phyloP scores from a whole-genome alignment of 2,113 vertebrate species.

The Pteropus alecto region DNA sequence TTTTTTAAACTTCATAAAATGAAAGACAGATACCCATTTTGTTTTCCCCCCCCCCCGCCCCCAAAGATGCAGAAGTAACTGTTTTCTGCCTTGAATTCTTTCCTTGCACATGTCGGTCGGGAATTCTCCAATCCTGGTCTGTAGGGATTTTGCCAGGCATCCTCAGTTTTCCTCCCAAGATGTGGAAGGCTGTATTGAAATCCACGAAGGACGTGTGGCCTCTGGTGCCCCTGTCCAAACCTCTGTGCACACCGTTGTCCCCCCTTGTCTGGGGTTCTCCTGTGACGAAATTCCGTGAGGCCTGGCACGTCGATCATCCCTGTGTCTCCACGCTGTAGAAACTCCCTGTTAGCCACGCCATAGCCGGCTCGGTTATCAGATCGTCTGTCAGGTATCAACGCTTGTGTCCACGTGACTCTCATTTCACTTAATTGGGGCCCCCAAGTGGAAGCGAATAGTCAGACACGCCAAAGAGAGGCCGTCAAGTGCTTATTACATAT shows the following conservation, averaged over 20 bases:
- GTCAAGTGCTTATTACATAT: accelerated
- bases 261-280: neutral
- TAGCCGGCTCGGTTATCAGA: neutral
- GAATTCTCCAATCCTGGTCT: neutral
- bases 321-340: neutral
- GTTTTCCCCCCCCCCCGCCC: neutral
- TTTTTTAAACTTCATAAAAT: neutral
- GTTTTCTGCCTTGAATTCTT: neutral
- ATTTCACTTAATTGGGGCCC: neutral
- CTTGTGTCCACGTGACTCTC: neutral
- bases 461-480: neutral
- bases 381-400: neutral
- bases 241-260: neutral
- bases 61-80: neutral
- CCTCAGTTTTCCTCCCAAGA: neutral
- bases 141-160: neutral
- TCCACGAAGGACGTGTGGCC: neutral
- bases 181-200: neutral
- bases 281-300: neutral
- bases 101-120: neutral
- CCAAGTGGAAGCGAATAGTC: neutral
- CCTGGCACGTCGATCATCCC: neutral
- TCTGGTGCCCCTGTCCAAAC: neutral
- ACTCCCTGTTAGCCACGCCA: neutral
- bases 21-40: neutral